phyloP scores from a whole-genome alignment of 2,888 invertebrate genomes.

The Ernsta delagoae region DNA sequence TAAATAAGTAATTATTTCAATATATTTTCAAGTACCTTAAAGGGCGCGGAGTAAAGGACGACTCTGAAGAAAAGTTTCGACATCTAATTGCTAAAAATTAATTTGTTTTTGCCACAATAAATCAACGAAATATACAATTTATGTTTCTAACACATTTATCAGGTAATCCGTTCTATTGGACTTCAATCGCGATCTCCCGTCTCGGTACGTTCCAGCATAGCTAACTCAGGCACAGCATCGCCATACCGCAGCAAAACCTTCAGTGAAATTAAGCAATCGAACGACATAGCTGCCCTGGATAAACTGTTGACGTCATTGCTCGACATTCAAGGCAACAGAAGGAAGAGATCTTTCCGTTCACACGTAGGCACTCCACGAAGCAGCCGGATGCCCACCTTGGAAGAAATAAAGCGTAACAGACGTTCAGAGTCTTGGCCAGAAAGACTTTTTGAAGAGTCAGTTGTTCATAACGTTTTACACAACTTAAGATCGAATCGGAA shows the following conservation, averaged over 20 bases:
- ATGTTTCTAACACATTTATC: slow-evolving; percentile 35
- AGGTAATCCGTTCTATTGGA: slow-evolving; percentile 71
- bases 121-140: not conserved
- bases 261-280: slow-evolving; percentile 55
- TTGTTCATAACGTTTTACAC: slow-evolving; percentile 70
- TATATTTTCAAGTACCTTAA: too few relatives aligned
- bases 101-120: too few relatives aligned
- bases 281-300: slow-evolving; percentile 87
- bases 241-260: slow-evolving; percentile 58
- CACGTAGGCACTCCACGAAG: slow-evolving; percentile 67
- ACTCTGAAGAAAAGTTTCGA: too few relatives aligned
- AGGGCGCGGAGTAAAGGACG: too few relatives aligned
- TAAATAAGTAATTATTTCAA: not conserved
- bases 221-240: slow-evolving; percentile 62
- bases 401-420: slow-evolving; percentile 54
- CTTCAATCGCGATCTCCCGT: slow-evolving; percentile 61
- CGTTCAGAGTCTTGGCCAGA: slow-evolving; percentile 76
- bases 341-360: slow-evolving; percentile 62
- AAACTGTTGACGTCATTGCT: slow-evolving; percentile 86
- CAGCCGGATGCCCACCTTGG: slow-evolving; percentile 62
- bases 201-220: slow-evolving; percentile 61
- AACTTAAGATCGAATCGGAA: slow-evolving; percentile 65
- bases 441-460: slow-evolving; percentile 70
- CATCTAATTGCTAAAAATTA: too few relatives aligned
- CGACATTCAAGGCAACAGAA: slow-evolving; percentile 71